Percentiles rank a stretch among this genome's conserved stretches.
Conservation (phyloP, 2,797 vertebrate species). For the Anguilla megastoma region DNA sequence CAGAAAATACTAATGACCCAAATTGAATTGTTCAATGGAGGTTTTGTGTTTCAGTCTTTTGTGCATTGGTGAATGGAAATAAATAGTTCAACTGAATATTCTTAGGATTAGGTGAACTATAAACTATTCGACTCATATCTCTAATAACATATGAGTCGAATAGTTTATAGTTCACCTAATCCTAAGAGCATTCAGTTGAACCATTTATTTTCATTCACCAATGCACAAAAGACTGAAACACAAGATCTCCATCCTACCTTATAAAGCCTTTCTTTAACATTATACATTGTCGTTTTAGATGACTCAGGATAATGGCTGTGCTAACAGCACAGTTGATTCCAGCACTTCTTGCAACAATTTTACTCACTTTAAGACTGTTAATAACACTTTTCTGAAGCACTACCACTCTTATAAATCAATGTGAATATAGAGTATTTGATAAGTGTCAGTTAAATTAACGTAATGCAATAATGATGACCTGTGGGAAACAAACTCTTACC, state of each 20-base stretch:
- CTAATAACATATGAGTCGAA: not conserved
- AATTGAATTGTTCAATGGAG: not conserved
- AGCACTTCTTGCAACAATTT: not conserved
- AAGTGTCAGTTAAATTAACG: not conserved
- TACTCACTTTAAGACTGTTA: not conserved
- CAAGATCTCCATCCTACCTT: not conserved
- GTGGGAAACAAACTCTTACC: slow-evolving; percentile 59
- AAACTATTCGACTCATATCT: not conserved
- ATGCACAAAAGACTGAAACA: too few relatives aligned
- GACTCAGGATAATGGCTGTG: not conserved
- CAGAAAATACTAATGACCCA: not conserved
- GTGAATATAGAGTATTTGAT: too few relatives aligned
- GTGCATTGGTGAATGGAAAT: too few relatives aligned
- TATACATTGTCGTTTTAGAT: not conserved
- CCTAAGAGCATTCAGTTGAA: not conserved
- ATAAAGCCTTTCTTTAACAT: not conserved
- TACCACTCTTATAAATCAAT: not conserved
- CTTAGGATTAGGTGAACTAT: not conserved
- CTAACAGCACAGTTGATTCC: not conserved
- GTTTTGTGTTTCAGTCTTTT: too few relatives aligned
- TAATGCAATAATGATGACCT: not conserved
- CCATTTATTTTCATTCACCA: not conserved
- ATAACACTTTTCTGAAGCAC: not conserved
- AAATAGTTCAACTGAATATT: not conserved
- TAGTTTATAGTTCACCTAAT: not conserved